Percentiles rank a stretch among this genome's conserved stretches.
These are phyloP conservation scores for Pelusios castaneus DNA, from an alignment of 2,113 vertebrate species.

Conservation along the genomic window DNA sequence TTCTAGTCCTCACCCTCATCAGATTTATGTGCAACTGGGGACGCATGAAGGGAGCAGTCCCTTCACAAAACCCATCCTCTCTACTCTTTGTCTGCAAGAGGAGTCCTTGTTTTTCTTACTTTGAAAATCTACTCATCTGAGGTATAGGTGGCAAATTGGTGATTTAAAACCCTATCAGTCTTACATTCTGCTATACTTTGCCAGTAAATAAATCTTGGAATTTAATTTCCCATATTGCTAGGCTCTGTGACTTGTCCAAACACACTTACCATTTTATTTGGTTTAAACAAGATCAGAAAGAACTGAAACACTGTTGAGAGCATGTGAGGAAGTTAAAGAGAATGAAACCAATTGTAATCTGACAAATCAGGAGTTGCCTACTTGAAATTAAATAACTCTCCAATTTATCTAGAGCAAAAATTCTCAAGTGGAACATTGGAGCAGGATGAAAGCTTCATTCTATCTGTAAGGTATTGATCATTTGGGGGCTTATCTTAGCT, in stretches of 20 bases:
- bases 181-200: neutral
- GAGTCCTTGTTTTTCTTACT: neutral
- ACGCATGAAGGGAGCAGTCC: neutral
- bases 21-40: neutral
- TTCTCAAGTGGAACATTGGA: neutral
- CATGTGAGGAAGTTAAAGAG: neutral
- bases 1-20: neutral
- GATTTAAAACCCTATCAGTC: neutral
- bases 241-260: neutral
- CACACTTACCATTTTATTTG: neutral
- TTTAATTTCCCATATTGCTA: neutral
- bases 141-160: neutral
- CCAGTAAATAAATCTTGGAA: conserved; percentile 6
- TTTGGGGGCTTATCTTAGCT: neutral
- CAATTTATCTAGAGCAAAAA: neutral
- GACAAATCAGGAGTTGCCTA: fast-evolving
- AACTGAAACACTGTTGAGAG: neutral
- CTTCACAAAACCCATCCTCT: neutral
- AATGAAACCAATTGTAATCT: neutral
- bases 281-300: conserved; percentile 1
- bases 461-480: conserved; percentile 33
- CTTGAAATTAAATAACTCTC: neutral
- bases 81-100: neutral
- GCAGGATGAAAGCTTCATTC: conserved; percentile 20
- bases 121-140: neutral